Evolutionary conservation across 2,888 invertebrate genomes (phyloP), one percentile per base, ranked within the genome.

Genomic region (Tenthredo mesomela): DNA sequence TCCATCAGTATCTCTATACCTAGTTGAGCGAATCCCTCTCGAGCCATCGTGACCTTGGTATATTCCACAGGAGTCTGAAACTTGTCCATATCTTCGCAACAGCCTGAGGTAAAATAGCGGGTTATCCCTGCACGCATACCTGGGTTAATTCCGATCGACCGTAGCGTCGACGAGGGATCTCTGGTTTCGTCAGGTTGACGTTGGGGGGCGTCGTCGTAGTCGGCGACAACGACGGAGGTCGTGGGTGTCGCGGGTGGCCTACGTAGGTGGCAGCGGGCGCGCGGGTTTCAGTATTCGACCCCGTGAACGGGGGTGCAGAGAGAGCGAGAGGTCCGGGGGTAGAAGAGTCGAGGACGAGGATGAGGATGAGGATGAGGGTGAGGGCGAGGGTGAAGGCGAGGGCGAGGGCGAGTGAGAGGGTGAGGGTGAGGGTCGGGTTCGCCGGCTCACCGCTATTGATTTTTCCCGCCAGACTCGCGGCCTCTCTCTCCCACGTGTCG

Each of bases 381-480:
- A 85, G 75, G 85, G 75, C 73, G 85, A 54, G 86, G 73, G 84
- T 84, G 86, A 85, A 73, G 85, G 82, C 78, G 85, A 58, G 86
- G 71, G 85, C 65, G 71, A 40, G 58, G 89, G 89, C 88, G 89
- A 33, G 33, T 2, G 33, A 2, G 33, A 33, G 33, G 33, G 4
- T 4, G 33, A 33, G 33, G 33, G 33, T 4, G 33, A 89, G 91
- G 91, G 91, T 91, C 91, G 91, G 92, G 92, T 92, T 92, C 91
- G 92, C 91, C 92, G 92, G 92, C 92, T 92, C 92, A 91, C 92
- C 90, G 92, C 92, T 93, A 93, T 93, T 93, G 93, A 93, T 93
- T 93, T 93, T 93, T 93, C 92, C 92, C 91, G 92, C 92, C 92
- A 93, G 92, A 92, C 93, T 93, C 91, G 89, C 89, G 89, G 90